Evolutionary conservation across 2,888 invertebrate species (phyloP).

Genomic region (Catocala sponsa): DNA sequence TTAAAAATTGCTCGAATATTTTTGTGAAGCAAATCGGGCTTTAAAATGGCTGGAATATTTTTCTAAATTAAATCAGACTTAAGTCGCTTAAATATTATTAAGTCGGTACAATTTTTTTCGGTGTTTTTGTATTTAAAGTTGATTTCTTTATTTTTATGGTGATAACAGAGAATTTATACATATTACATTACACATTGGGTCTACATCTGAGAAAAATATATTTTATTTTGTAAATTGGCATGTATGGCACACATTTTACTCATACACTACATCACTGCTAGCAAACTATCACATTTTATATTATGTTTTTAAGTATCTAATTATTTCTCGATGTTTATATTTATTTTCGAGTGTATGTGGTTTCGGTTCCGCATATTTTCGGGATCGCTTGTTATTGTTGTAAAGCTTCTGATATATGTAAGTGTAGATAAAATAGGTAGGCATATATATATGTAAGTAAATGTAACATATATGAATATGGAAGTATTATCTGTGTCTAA

Average conservation of each 20-base stretch:
- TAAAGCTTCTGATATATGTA: slow-evolving; percentile 59
- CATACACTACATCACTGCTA: slow-evolving; percentile 56
- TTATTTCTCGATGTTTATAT: slow-evolving; percentile 46
- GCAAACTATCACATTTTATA: slow-evolving; percentile 55
- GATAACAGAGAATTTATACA: slow-evolving; percentile 49
- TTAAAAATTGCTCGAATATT: too few species aligned
- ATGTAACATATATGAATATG: slow-evolving; percentile 18
- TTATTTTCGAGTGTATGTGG: slow-evolving; percentile 48
- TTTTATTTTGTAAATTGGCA: slow-evolving; percentile 61
- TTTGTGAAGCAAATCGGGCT: too few species aligned
- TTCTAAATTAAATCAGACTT: not conserved
- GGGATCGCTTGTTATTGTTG: slow-evolving; percentile 53
- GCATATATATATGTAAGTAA: slow-evolving; percentile 40
- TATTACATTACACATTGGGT: slow-evolving; percentile 80
- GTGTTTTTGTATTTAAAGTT: not conserved
- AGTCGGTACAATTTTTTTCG: not conserved
- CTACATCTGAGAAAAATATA: slow-evolving; percentile 61
- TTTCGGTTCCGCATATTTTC: slow-evolving; percentile 44
- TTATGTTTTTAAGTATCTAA: slow-evolving; percentile 47
- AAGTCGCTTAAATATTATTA: not conserved
- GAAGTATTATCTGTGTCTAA: slow-evolving; percentile 17
- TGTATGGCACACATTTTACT: slow-evolving; percentile 61
- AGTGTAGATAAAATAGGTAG: slow-evolving; percentile 61
- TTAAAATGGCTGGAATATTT: not conserved
- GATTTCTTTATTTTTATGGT: not conserved